These are phyloP conservation scores for Loris lydekkerianus DNA, from an alignment of 2,797 vertebrate genomes.

Conservation along the genomic window DNA sequence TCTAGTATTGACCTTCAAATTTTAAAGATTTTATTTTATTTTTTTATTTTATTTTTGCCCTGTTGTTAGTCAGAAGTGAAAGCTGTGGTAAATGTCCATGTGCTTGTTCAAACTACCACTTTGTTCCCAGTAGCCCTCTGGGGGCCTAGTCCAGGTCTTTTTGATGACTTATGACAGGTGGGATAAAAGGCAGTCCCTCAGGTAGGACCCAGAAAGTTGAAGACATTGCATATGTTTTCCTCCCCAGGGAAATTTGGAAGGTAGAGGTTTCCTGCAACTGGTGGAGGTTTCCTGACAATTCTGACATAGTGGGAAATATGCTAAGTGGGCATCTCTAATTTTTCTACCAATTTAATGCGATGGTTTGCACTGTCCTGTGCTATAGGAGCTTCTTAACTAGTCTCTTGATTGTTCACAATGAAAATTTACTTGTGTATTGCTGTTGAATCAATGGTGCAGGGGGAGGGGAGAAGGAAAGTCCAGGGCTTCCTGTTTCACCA, in stretches of 20 bases:
- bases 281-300: neutral
- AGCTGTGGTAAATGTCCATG: neutral
- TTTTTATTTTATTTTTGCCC: neutral
- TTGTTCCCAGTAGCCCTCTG: neutral
- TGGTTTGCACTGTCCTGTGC: neutral
- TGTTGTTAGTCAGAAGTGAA: neutral
- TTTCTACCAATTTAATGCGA: neutral
- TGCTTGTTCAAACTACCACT: neutral
- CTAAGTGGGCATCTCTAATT: neutral
- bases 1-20: constrained; percentile 38
- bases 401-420: neutral
- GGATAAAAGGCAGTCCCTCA: neutral
- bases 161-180: neutral
- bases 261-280: neutral
- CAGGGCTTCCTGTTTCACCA: neutral
- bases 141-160: neutral
- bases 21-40: neutral
- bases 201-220: neutral
- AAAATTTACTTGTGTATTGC: neutral
- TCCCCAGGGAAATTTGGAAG: neutral
- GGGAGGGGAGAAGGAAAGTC: neutral
- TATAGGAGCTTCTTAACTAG: neutral
- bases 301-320: neutral
- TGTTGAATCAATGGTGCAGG: neutral
- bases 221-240: neutral